Percentiles rank a stretch among this genome's conserved stretches.
phyloP scores from a whole-genome alignment of 1,140 invertebrate genomes.

The Scaptomyza hsui region DNA sequence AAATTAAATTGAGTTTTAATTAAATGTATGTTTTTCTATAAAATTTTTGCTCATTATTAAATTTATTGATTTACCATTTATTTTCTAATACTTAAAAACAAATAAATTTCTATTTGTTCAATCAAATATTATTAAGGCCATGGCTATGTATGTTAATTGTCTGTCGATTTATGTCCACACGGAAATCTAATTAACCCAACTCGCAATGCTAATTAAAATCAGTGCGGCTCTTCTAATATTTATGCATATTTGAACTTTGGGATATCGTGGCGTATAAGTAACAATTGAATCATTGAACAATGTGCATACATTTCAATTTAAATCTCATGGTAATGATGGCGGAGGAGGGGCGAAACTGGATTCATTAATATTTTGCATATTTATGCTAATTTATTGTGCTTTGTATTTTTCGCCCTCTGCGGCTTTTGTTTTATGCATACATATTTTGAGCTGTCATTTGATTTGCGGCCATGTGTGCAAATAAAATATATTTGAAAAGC shows the following conservation, averaged over 20 bases:
- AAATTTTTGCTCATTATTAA: too few species aligned
- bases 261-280: conserved; percentile 38
- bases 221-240: conserved; percentile 40
- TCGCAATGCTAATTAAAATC: conserved; percentile 60
- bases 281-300: conserved; percentile 49
- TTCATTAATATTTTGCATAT: conserved; percentile 64
- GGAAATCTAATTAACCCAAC: conserved; percentile 44
- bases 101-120: background rate
- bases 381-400: conserved; percentile 58
- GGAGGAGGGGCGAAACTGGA: background rate
- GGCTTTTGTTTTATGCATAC: conserved; percentile 42
- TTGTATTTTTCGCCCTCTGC: conserved; percentile 41
- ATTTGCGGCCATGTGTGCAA: conserved; percentile 56
- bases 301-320: conserved; percentile 51
- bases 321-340: too few species aligned
- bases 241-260: conserved; percentile 16
- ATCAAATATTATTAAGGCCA: background rate
- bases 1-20: too few species aligned
- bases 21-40: too few species aligned
- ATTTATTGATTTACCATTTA: too few species aligned
- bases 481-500: conserved; percentile 53
- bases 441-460: conserved; percentile 46
- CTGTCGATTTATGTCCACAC: background rate
- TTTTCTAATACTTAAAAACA: too few species aligned
- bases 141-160: background rate